phyloP scores from a whole-genome alignment of 2,888 invertebrate species.

The Seira sanloemensis region DNA sequence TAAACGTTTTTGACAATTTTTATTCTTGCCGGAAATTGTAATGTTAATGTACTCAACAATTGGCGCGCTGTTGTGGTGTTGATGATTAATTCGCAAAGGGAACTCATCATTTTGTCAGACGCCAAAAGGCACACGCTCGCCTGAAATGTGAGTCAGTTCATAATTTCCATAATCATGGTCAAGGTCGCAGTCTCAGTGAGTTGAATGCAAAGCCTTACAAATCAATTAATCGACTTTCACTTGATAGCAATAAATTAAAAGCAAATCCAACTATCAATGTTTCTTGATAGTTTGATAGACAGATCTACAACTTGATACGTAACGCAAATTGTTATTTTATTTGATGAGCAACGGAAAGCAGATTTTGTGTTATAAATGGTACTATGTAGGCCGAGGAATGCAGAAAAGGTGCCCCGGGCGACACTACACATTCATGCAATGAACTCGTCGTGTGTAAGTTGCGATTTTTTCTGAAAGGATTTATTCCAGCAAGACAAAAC shows the following conservation, averaged over 20 bases:
- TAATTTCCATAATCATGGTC: conserved; percentile 29
- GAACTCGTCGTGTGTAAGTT: no score
- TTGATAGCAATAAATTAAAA: background rate
- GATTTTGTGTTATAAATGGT: background rate
- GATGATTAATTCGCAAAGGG: no score
- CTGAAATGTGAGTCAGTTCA: no score
- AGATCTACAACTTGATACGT: background rate
- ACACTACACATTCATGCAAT: background rate
- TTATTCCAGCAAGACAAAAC: background rate
- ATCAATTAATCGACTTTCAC: background rate
- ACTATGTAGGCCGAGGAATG: no score
- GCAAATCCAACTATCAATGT: background rate
- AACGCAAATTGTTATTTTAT: background rate
- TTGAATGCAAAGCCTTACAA: conserved; percentile 7
- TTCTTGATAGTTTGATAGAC: conserved; percentile 1
- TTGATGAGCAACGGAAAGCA: no score
- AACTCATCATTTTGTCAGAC: no score
- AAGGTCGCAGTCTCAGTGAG: conserved; percentile 13
- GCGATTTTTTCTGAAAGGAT: no score
- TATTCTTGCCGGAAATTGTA: no score
- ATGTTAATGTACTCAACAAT: no score
- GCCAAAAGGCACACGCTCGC: no score
- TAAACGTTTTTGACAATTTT: no score
- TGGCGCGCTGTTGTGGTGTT: no score
- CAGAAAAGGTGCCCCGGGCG: background rate